Conservation (phyloP, 2,797 vertebrate species). For the Clarias fuscus region DNA sequence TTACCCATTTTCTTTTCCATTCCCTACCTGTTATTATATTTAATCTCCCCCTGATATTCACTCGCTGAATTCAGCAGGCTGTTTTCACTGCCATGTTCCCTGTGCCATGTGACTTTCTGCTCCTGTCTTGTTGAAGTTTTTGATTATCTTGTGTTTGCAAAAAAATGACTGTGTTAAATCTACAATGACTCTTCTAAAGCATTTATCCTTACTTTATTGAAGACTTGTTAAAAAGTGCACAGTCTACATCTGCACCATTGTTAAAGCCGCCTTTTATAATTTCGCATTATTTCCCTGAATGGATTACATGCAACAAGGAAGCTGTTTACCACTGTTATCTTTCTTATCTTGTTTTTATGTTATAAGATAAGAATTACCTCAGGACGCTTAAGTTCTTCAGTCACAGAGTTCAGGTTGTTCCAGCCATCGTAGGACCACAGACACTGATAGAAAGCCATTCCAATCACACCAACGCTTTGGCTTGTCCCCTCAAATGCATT, state of each 20-base stretch:
- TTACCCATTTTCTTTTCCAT: no score
- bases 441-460: slow-evolving; percentile 87
- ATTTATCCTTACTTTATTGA: no score
- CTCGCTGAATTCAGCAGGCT: no score
- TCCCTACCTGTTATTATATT: no score
- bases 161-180: no score
- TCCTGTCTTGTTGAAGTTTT: no score
- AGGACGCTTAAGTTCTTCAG: slow-evolving; percentile 84
- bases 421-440: slow-evolving; percentile 91
- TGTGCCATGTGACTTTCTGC: no score
- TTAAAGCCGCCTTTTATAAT: background rate
- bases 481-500: slow-evolving; percentile 79
- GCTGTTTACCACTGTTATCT: background rate
- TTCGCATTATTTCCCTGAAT: background rate
- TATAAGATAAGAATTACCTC: slow-evolving; percentile 70
- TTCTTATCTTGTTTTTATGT: background rate
- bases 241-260: background rate
- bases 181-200: no score
- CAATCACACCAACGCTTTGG: slow-evolving; percentile 69
- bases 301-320: background rate
- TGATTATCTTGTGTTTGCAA: no score
- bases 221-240: no score
- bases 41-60: no score
- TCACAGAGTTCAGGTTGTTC: slow-evolving; percentile 86
- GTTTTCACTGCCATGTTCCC: no score